Evolutionary conservation across 1,140 invertebrate genomes (phyloP).

Genomic region (Drosophila erecta): DNA sequence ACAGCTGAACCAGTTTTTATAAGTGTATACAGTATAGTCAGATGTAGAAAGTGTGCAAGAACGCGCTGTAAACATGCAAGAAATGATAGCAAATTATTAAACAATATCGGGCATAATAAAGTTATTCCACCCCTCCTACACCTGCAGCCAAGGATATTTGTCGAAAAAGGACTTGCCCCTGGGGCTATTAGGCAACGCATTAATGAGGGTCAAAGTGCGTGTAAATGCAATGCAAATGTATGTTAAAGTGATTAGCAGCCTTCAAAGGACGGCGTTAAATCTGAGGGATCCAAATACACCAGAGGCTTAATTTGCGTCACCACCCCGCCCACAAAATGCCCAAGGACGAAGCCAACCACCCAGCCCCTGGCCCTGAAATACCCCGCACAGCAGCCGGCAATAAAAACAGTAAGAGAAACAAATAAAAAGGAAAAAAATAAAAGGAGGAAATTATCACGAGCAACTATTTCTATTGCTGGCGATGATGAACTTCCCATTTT

Average conservation of each 20-base stretch:
- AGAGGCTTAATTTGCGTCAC: conserved; percentile 70
- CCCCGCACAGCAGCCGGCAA: conserved; percentile 70
- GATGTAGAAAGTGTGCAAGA: too few species aligned
- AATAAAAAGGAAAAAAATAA: conserved; percentile 46
- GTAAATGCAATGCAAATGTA: conserved; percentile 84
- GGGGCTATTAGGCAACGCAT: conserved; percentile 46
- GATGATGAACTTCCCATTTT: conserved; percentile 77
- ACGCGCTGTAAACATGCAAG: too few species aligned
- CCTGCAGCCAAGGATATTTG: conserved; percentile 3
- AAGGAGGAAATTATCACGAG: conserved; percentile 65
- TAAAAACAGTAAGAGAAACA: conserved; percentile 73
- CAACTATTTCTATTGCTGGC: conserved; percentile 69
- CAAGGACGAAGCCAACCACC: conserved; percentile 10
- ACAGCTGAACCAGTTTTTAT: too few species aligned
- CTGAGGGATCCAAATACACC: conserved; percentile 65
- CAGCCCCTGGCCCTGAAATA: conserved; percentile 32
- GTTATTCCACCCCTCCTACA: conserved; percentile 9
- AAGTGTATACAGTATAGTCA: background rate
- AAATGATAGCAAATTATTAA: conserved; percentile 8
- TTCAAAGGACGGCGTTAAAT: conserved; percentile 65
- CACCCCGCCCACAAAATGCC: conserved; percentile 10
- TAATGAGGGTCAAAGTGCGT: conserved; percentile 83
- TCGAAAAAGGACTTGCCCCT: conserved; percentile 52
- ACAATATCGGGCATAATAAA: conserved; percentile 37
- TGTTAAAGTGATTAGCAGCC: conserved; percentile 84